These are phyloP conservation scores for Enteromius mattozi DNA, from an alignment of 2,797 vertebrate genomes.

Conservation along the genomic window DNA sequence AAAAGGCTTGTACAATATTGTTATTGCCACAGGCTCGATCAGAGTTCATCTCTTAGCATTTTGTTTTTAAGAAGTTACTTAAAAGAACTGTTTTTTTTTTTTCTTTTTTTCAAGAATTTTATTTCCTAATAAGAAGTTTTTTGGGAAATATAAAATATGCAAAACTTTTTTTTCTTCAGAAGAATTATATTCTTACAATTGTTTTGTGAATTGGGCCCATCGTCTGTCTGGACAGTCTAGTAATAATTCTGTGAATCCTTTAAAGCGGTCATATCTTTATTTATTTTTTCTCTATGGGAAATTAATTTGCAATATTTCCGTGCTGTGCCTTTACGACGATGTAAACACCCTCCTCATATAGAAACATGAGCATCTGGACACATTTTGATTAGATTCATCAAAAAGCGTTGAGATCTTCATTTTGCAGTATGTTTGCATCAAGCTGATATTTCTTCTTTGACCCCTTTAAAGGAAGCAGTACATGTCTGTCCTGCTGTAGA, in stretches of 20 bases:
- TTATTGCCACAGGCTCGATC: neutral
- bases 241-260: neutral
- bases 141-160: neutral
- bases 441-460: neutral
- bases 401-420: neutral
- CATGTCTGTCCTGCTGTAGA: neutral
- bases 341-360: neutral
- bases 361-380: neutral
- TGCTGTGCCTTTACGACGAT: neutral
- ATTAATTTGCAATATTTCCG: neutral
- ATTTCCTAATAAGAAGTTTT: neutral
- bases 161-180: neutral
- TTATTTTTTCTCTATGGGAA: neutral
- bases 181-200: neutral
- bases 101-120: neutral
- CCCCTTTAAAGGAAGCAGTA: neutral
- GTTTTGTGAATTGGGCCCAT: neutral
- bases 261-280: neutral
- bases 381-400: neutral
- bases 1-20: neutral
- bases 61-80: neutral
- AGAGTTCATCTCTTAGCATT: neutral
- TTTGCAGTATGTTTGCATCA: neutral
- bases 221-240: neutral
- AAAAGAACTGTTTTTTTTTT: neutral